Base-by-base conservation (phyloP, 1,140 invertebrate species). In the Drosophila erecta region DNA sequence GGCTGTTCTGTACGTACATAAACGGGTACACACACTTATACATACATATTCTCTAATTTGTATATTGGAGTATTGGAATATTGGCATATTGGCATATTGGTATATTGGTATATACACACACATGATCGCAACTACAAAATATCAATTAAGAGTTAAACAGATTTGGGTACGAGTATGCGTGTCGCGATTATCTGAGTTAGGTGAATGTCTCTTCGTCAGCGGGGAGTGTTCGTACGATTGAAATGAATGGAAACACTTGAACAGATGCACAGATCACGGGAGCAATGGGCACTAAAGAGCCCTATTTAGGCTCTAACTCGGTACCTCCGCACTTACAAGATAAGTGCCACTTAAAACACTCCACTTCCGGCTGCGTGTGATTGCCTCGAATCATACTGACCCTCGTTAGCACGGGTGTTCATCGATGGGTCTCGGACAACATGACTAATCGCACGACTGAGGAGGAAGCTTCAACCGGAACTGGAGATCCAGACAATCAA, bases 1-100 rank as follows among this genome's bases (percentile, higher is more conserved):
- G 46, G 30, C 43, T 44, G 38, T 46, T 41, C 55, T 73, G 60
- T 76, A 75, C 71, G 57, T 87, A 81, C 57, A 86, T 75, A 56
- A 58, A 74, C 50, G 59, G 64, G 55, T 38, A 38, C 37, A 44
- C 17, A 44, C 8, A 44, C 8, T 77, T n/a, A 65, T 46, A 75
- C 27, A 57, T 61, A 69, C 24, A 50, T 50, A 76, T 64, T 57
- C 59, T 41, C 60, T 74, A 41, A 57, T 64, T 60, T 17, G 58
- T 50, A 60, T 62, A 47, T 40, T 55, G 38, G 58, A 44, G n/a
- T n/a, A n/a, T n/a, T n/a, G n/a, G n/a, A n/a, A 62, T 58, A 53
- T 44, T 55, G 38, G 59, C 70, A 54, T 43, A 57, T 54, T 22
- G 22, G 57, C 44, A 64, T 59, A 44, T 40, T 55, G 38, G 58